Evolutionary conservation across 1,140 invertebrate genomes (phyloP), one percentile per base, ranked within the genome.

Genomic region (Macrotrachela quadricornifera): DNA sequence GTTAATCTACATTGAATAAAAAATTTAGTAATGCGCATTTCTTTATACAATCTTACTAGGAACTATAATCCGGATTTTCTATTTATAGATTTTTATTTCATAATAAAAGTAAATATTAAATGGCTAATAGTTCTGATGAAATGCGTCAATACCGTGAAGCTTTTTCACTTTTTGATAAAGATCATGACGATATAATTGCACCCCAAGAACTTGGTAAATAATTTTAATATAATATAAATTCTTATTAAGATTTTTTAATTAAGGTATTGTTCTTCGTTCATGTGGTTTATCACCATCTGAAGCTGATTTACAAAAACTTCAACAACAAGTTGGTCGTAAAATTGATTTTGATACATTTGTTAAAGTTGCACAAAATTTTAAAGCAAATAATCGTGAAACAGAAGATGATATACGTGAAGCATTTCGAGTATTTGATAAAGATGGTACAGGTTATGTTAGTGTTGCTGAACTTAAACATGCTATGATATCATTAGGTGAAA

Each of bases 141-240:
- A 46, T 47, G 4, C 51, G 41, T 41, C 44, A 53, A 2, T 53
- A 53, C 14, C 51, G 46, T 46, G 51, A 53, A n/a, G 46, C 51
- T 8, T 53, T 53, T 36, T 46, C 37, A 16, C 46, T 53, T 36
- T 53, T 53, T 17, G 51, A 53, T 40, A 15, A 30, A 13, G 51
- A 53, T 39, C 36, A 47, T 4, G 51, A 53, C 37, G 51, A 44
- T 30, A 39, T 41, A 15, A 53, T 53, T 30, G 44, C 16, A 14
- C 46, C 36, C 12, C 45, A 53, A 43, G 51, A 53, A 43, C 21
- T 53, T 42, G 51, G 51, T 11, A n/a, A n/a, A n/a, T n/a, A n/a
- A n/a, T n/a, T n/a, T n/a, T n/a, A n/a, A n/a, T n/a, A n/a, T n/a
- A n/a, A n/a, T n/a, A n/a, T n/a, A n/a, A n/a, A n/a, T n/a, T n/a